Conservation (phyloP, 2,888 invertebrate species). For the Apodemia zela region DNA sequence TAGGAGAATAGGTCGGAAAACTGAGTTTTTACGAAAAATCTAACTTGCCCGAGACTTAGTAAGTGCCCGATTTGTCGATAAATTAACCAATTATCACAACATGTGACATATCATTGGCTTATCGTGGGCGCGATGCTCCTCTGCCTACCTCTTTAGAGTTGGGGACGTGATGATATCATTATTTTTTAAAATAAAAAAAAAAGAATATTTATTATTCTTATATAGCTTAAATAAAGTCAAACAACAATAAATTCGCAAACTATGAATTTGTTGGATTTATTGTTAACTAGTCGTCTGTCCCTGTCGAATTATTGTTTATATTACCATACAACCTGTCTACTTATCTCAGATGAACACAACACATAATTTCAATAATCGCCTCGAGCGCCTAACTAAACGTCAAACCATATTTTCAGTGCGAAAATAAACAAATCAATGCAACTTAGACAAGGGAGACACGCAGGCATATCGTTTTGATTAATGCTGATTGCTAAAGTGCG, state of each 20-base stretch:
- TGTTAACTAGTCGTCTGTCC: conserved; percentile 40
- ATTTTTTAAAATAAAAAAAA: no score
- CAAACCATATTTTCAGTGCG: conserved; percentile 56
- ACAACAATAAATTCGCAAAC: not conserved
- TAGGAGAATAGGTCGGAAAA: no score
- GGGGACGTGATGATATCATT: no score
- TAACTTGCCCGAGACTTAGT: no score
- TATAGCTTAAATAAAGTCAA: not conserved
- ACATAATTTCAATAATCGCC: conserved; percentile 42
- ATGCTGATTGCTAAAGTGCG: conserved; percentile 78
- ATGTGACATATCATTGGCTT: no score
- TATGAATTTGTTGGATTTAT: conserved; percentile 35
- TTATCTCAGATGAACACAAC: conserved; percentile 47
- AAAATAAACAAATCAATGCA: conserved; percentile 69
- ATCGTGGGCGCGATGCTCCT: no score
- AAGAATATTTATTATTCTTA: no score
- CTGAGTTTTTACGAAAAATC: no score
- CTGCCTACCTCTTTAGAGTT: no score
- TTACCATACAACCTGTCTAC: conserved; percentile 49
- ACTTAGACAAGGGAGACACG: conserved; percentile 53
- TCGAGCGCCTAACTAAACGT: conserved; percentile 42
- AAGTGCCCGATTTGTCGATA: no score
- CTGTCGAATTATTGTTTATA: conserved; percentile 40
- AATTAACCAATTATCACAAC: no score
- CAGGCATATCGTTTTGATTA: conserved; percentile 72